These are phyloP conservation scores for Phylloscopus whistleri DNA, from an alignment of 2,113 vertebrate species.

Conservation along the genomic window DNA sequence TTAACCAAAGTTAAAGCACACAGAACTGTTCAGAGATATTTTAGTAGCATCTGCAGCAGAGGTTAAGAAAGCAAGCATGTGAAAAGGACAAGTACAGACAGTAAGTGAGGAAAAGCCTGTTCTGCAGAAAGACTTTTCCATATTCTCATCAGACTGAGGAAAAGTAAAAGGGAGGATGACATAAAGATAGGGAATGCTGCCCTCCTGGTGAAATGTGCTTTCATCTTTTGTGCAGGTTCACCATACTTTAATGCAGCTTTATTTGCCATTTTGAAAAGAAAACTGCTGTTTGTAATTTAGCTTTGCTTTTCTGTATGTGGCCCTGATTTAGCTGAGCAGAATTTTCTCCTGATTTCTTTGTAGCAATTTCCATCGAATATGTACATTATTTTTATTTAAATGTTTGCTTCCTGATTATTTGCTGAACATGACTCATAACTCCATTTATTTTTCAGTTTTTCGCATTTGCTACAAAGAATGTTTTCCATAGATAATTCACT, in stretches of 20 bases:
- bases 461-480: not conserved
- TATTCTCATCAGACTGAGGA: not conserved
- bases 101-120: not conserved
- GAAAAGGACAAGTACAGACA: not conserved
- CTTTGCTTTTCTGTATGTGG: not conserved
- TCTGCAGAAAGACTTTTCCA: not conserved
- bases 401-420: not conserved
- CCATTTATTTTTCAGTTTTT: not conserved
- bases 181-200: not conserved
- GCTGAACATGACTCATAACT: not conserved
- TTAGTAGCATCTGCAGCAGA: not conserved
- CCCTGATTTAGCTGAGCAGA: not conserved
- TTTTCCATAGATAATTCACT: not conserved
- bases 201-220: not conserved
- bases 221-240: not conserved
- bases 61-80: not conserved
- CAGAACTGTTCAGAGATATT: not conserved
- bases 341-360: not conserved
- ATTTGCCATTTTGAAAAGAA: not conserved
- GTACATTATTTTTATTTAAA: not conserved
- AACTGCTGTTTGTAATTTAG: not conserved
- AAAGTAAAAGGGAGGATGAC: not conserved
- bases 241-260: not conserved
- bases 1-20: not conserved
- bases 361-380: not conserved